Evolutionary conservation across 2,888 invertebrate genomes (phyloP), one percentile per base, ranked within the genome.

Genomic region (Thereva unica): DNA sequence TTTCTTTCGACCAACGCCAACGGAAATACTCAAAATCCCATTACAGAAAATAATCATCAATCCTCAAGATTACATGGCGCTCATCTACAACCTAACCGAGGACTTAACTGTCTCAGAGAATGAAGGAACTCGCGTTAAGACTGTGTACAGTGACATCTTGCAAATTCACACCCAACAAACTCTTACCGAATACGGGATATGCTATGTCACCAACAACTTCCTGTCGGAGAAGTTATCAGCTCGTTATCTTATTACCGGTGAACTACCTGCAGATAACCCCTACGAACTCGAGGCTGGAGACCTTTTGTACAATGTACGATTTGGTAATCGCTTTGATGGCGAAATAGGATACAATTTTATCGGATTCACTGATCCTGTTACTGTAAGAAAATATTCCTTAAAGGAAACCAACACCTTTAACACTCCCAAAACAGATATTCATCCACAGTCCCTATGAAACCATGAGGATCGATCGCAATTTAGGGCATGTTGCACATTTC

Each of bases 131-230:
- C 72, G 74, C 4, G 72, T 77, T 1, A 73, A 74, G 5, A 73
- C 75, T 10, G 23, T 23, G 2, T 67, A 72, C 1, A 74, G 74
- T 45, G 76, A 76, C 3, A 67, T 72, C 35, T 66, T 55, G 64
- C 72, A 68, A 54, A 70, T 70, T 37, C 64, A 56, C 10, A 72
- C 73, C 0, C 74, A 77, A 1, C 80, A 80, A 70, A 74, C 80
- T 5, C 70, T 81, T 1, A 81, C 80, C 0, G 81, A 81, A 71
- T 79, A 75, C 61, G 81, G 81, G 4, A 72, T 81, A 4, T 81
- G 81, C 64, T 81, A 80, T 59, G 67, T 76, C 42, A 73, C 76
- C 0, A 81, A 80, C 50, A 74, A 71, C 61, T 68, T 67, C 64
- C 64, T 77, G 3, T 71, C 75, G 0, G 67, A 74, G 3, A 71